These are phyloP conservation scores for Acarapis woodi DNA, from an alignment of 1,140 invertebrate genomes.

Conservation along the genomic window DNA sequence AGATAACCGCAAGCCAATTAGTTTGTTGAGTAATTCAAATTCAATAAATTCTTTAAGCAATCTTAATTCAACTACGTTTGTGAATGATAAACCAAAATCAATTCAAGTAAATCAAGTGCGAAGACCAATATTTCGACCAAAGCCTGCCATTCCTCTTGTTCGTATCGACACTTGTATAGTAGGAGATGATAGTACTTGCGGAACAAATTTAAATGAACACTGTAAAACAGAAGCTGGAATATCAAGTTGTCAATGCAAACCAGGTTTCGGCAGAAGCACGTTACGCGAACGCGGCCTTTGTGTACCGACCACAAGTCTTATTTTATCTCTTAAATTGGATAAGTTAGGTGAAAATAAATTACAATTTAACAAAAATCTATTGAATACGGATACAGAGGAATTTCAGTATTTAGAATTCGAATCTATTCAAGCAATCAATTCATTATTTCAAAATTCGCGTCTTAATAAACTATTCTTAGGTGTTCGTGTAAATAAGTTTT, in stretches of 20 bases:
- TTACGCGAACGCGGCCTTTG: constrained; percentile 6
- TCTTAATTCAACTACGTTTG: background rate
- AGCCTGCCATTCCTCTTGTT: constrained; percentile 11
- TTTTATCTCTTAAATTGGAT: constrained; percentile 48
- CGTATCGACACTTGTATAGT: constrained; percentile 78
- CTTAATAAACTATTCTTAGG: constrained; percentile 55
- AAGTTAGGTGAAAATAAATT: constrained; percentile 40
- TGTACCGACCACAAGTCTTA: constrained; percentile 23
- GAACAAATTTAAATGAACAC: constrained; percentile 48
- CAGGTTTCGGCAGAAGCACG: constrained; percentile 36
- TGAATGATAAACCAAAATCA: background rate
- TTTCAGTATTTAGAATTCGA: constrained; percentile 55
- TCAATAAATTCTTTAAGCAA: background rate
- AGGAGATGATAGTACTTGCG: constrained; percentile 69
- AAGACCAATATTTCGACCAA: constrained; percentile 10
- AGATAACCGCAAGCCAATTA: background rate
- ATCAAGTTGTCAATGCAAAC: constrained; percentile 63
- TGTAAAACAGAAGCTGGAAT: constrained; percentile 62
- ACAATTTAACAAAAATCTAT: constrained; percentile 37
- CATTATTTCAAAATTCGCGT: constrained; percentile 24
- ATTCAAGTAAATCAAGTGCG: constrained; percentile 5
- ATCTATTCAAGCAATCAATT: constrained; percentile 44
- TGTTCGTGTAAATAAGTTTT: constrained; percentile 46
- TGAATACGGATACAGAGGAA: constrained; percentile 39
- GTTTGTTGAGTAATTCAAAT: background rate